phyloP scores from a whole-genome alignment of 2,113 vertebrate genomes.

The Paracanthobrama guichenoti region DNA sequence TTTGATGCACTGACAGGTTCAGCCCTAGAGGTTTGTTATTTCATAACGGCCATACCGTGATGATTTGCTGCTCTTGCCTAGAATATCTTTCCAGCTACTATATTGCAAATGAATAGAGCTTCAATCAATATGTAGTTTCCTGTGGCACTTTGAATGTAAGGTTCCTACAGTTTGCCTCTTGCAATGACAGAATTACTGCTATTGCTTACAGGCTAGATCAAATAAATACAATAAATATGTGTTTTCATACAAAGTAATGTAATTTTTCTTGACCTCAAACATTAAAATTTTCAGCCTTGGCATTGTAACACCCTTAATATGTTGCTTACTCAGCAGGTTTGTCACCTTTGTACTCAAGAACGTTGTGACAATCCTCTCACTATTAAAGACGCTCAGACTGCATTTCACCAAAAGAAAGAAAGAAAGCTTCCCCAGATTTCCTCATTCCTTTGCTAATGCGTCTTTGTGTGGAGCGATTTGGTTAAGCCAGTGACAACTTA shows the following conservation, averaged over 20 bases:
- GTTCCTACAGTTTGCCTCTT: background rate
- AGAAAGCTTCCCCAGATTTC: conserved; percentile 54
- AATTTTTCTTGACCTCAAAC: conserved; percentile 6
- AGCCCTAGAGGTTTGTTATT: conserved; percentile 36
- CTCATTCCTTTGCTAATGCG: conserved; percentile 59
- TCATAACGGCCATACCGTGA: conserved; percentile 31
- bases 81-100: conserved; percentile 33
- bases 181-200: background rate
- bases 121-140: conserved; percentile 41
- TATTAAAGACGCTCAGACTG: conserved; percentile 14
- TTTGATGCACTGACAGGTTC: conserved; percentile 40
- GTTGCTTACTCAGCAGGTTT: conserved; percentile 32
- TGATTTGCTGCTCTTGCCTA: conserved; percentile 46
- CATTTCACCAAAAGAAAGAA: conserved; percentile 39
- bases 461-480: conserved; percentile 70
- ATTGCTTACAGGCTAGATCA: background rate
- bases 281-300: background rate
- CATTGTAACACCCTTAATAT: background rate
- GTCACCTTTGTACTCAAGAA: conserved; percentile 21
- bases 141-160: conserved; percentile 5
- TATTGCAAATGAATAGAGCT: conserved; percentile 39
- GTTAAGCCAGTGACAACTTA: conserved; percentile 73
- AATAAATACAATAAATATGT: conserved; percentile 13
- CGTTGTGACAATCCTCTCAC: background rate
- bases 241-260: conserved; percentile 5